Conservation (phyloP, 2,888 invertebrate genomes). For the Drosophila macrothrix region DNA sequence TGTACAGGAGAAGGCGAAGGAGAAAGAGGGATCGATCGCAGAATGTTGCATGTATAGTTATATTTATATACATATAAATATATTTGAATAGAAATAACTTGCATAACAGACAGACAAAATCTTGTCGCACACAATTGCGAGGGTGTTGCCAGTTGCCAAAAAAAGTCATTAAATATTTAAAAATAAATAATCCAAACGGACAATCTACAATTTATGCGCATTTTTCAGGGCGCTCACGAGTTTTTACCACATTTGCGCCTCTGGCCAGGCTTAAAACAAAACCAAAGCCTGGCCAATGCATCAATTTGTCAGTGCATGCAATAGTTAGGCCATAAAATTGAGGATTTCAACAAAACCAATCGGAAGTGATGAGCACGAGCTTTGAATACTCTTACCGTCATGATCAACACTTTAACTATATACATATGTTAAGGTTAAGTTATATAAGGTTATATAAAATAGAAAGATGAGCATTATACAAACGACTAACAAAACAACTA, state of each 20-base stretch:
- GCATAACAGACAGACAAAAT: conserved; percentile 38
- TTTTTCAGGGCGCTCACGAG: conserved; percentile 61
- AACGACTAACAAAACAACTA: background rate
- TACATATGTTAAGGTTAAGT: too few relatives aligned
- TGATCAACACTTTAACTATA: background rate
- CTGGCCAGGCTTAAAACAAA: conserved; percentile 19
- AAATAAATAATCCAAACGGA: conserved; percentile 70
- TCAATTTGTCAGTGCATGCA: conserved; percentile 48
- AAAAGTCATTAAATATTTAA: conserved; percentile 72
- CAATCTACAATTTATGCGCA: conserved; percentile 65
- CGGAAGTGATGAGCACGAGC: background rate
- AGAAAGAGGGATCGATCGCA: conserved; percentile 24
- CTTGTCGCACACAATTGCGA: conserved; percentile 59
- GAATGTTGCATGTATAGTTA: conserved; percentile 32
- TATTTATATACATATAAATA: conserved; percentile 23
- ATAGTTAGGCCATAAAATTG: conserved; percentile 27
- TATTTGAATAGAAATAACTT: conserved; percentile 50
- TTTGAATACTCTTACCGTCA: conserved; percentile 8
- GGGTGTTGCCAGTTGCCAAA: conserved; percentile 68
- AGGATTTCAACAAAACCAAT: conserved; percentile 14
- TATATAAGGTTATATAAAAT: background rate
- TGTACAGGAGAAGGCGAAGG: conserved; percentile 5
- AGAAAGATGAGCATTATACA: background rate
- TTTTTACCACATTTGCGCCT: conserved; percentile 60
- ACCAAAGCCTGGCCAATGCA: conserved; percentile 23